Base-by-base conservation (phyloP, 64 coral and sea anemone genomes). In the Porites lutea region DNA sequence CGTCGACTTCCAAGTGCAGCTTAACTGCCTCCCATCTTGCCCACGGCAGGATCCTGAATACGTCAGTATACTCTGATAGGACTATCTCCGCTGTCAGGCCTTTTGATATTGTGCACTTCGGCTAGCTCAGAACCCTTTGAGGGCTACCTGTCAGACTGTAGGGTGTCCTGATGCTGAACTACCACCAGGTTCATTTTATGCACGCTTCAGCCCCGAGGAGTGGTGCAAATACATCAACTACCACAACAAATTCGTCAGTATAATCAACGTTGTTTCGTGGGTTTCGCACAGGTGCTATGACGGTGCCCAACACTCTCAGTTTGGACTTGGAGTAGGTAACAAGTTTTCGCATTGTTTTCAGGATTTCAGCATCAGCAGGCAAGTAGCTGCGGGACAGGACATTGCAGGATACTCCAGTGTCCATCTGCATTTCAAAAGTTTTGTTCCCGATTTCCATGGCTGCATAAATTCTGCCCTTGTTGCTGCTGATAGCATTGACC, bases 391-490 rank as follows among this genome's bases (percentile, higher is more conserved):
- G 52, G 1, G 49, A 51, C 48, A 76, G 11, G 27, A 37, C 27
- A 88, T 88, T 88, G 52, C 87, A 89, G 11, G 87, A 89, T 8
- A 58, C 87, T 15, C 58, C 87, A 27, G 72, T 72, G 55, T 89
- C 72, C 7, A 89, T n/a, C 64, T 60, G 55, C n/a, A 82, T 60
- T 13, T 47, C 53, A 6, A 61, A 50, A 18, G 18, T 27, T 19
- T 82, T 78, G 14, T 75, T 61, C 77, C 48, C 52, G 8, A 89
- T 63, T 77, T 89, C 72, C 73, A 77, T 89, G n/a, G 19, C 11
- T 88, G 87, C 71, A 75, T 19, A 75, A 11, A 60, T 75, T 71
- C 53, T 66, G 4, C 47, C 61, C 62, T 89, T 48, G 13, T 23
- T 71, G 68, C 21, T 14, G 21, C 15, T 19, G 21, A 67, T n/a